Evolutionary conservation across 2,888 invertebrate genomes (phyloP), one percentile per base, ranked within the genome.

Genomic region (Apoda limacodes): DNA sequence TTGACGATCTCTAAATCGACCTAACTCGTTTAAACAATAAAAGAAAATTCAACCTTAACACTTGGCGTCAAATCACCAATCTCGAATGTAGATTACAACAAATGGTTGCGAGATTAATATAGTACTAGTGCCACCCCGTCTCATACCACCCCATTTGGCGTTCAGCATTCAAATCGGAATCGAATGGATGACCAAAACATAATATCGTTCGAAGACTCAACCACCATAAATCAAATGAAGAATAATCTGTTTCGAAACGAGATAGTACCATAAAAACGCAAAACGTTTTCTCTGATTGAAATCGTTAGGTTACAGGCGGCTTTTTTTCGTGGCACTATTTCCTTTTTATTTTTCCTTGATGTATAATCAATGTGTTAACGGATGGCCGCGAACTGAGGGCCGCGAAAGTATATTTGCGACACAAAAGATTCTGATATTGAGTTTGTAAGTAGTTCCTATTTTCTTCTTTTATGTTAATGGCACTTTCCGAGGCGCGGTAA

Each of bases 111-210:
- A 80, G 80, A 80, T 80, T 80, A 80, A 80, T 80, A 80, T 80
- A 78, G 75, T 75, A 75, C 70, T 65, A 71, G 71, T 64, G 68
- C 76, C 76, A 75, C 80, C 78, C 71, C 64, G 66, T 60, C 76
- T 67, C 76, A 66, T 64, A 56, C 76, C 76, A 74, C 78, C 76
- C 76, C 68, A 63, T 65, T 69, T 68, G 75, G 62, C 74, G 71
- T 57, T 74, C 76, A 66, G 80, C 80, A 80, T 80, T 80, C 80
- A 80, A 80, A 80, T 80, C 76, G 78, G 78, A 75, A 80, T 80
- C 75, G 80, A 80, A 80, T 78, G 78, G 80, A 78, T 80, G 80
- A 80, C 80, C 78, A 80, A 78, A 80, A 80, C 80, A 80, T 80
- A 80, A 80, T 80, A 80, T 76, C 80, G 68, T 70, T 72, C 70